Conservation (phyloP, 2,888 invertebrate genomes). For the Andrena haemorrhoa region DNA sequence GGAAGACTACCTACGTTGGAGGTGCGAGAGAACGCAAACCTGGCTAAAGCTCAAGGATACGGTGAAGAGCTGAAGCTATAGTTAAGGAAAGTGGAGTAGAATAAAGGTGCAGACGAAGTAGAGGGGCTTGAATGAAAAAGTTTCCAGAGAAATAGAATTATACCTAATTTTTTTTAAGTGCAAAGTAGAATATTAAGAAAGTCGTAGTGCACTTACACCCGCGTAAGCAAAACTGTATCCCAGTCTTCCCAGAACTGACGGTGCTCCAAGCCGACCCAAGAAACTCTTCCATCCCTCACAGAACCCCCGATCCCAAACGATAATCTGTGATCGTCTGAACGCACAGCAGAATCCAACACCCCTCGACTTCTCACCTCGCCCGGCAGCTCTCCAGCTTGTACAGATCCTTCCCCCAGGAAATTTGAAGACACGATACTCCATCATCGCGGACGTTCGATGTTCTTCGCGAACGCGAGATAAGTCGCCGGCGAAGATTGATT, state of each 20-base stretch:
- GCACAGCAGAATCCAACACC: no score
- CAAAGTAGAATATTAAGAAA: neutral
- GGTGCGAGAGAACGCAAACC: no score
- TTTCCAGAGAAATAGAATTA: no score
- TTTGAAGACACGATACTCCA: neutral
- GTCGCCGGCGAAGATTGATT: conserved; percentile 15
- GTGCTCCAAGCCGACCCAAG: neutral
- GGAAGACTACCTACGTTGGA: no score
- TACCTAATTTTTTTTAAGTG: no score
- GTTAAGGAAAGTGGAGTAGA: no score
- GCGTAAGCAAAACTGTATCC: no score
- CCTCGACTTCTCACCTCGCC: neutral
- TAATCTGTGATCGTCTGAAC: neutral
- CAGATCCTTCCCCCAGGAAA: neutral
- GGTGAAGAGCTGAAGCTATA: no score
- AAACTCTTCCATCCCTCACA: neutral
- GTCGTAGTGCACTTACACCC: neutral
- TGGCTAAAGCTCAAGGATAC: no score
- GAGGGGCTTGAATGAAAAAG: no score
- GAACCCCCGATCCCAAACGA: neutral
- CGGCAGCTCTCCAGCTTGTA: neutral
- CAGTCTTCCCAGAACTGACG: no score
- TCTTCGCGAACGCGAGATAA: conserved; percentile 1
- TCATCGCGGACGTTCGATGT: neutral
- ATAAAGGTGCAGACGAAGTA: no score